Evolutionary conservation across 2,113 vertebrate genomes (phyloP), one percentile per base, ranked within the genome.

Genomic region (Macaca mulatta): DNA sequence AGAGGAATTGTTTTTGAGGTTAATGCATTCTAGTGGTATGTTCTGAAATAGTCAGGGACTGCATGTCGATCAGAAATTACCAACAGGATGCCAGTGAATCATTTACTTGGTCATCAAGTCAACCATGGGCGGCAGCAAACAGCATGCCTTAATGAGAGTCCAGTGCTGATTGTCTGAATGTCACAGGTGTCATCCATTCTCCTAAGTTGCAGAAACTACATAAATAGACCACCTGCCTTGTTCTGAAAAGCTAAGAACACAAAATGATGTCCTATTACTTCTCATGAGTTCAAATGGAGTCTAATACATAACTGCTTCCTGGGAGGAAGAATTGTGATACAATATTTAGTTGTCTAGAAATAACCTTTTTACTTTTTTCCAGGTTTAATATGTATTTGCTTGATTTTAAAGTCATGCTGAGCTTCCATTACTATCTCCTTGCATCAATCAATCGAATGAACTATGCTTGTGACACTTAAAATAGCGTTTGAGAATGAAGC

Each of bases 51-150:
- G 7, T 27, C 90, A 50, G 5, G 22, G 88, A 81, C 45, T 40
- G 0, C 83, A 72, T 78, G 50, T 38, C 86, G 74, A 82, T 87
- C 64, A 84, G n/a, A 93, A 90, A 69, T 92, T 84, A 38, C 70
- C 50, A 92, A 90, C 52, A 91, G 83, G 7, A 72, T 90, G 87
- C 72, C 84, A 43, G 74, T 52, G 43, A 72, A 77, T 72, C 74
- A 96, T 87, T 96, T 94, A 79, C 17, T 40, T 22, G 43, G 48
- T 89, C 83, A 96, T 92, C 94, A 92, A 43, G 25, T 77, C 72
- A 88, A 18, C 74, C 32, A 50, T 4, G 3, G 50, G 35, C 43
- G 92, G 45, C 52, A 78, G 25, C 35, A 84, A 93, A 94, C 38
- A 93, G 45, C 75, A 84, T 18, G 38, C 1, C 38, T 40, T 96